Base-by-base conservation (phyloP, 2,888 invertebrate species). In the Perdita meconis region DNA sequence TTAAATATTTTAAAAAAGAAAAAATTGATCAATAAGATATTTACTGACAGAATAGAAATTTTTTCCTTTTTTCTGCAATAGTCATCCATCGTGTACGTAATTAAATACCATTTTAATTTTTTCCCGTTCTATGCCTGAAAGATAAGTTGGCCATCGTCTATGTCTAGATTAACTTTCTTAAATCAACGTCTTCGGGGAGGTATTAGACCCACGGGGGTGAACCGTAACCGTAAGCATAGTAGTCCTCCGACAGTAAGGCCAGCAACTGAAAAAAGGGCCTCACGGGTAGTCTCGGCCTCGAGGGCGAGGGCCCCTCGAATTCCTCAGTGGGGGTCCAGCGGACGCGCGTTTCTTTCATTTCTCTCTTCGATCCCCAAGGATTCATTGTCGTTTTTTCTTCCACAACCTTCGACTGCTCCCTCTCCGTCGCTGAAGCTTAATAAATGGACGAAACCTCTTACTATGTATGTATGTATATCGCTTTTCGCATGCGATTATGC, bases 211-310 rank as follows among this genome's bases (percentile, higher is more conserved):
- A 76, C 79, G 40, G 82, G 50, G 71, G 68, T 64, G 73, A 51
- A 60, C 59, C 68, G 50, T 68, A 51, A 60, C 59, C 68, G 50
- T 68, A 51, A 67, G 59, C 64, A 57, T 26, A 51, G 51, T 50
- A 61, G 76, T 53, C 61, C 55, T n/a, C 72, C 61, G 72, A 67
- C 55, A 50, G 36, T 34, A 40, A 56, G 64, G 53, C 55, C 75
- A 61, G 64, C 66, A 65, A 73, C 69, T 71, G 78, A 51, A 87
- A 85, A 88, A 86, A 75, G 86, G 87, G 87, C 87, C 87, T 87
- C 89, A 86, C 74, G 81, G 86, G 78, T 76, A 77, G 88, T 40
- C 51, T 55, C 68, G 65, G 72, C 42, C 66, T 73, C 68, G 60
- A 74, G 69, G 78, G 80, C 68, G 60, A 74, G 69, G 78, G 80